A percentile compares a stretch with the other conserved stretches of the same genome.
phyloP scores from a whole-genome alignment of 2,888 invertebrate genomes.

The Malacosoma neustria region DNA sequence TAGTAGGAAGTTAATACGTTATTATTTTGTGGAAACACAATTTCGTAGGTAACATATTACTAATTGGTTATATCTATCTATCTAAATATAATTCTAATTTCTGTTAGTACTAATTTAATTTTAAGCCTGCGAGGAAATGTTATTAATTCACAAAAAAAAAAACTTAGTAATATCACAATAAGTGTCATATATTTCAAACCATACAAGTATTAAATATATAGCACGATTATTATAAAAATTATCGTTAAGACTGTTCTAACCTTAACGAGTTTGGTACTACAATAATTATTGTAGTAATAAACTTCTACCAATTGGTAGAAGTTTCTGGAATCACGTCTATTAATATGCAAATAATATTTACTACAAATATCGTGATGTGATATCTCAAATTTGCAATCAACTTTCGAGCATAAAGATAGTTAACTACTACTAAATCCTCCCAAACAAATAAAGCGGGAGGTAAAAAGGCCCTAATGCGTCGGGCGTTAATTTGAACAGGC shows the following conservation, averaged over 20 bases:
- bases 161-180: too few species aligned
- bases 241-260: too few species aligned
- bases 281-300: too few species aligned
- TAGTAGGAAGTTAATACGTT: neutral
- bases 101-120: neutral
- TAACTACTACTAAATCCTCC: slow-evolving; percentile 33
- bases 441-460: slow-evolving; percentile 30
- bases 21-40: neutral
- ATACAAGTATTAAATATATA: too few species aligned
- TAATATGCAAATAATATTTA: too few species aligned
- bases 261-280: too few species aligned
- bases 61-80: neutral
- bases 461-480: slow-evolving; percentile 8
- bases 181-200: too few species aligned
- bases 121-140: neutral
- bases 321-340: too few species aligned
- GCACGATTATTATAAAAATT: too few species aligned
- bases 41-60: neutral
- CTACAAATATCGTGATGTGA: too few species aligned
- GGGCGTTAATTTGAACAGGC: slow-evolving; percentile 18
- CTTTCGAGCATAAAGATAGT: slow-evolving; percentile 7
- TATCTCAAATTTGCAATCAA: neutral
- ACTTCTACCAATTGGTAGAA: too few species aligned
- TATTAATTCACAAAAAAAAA: too few species aligned
- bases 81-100: neutral